These are phyloP conservation scores for Austrofundulus limnaeus DNA, from an alignment of 2,113 vertebrate species.

Conservation along the genomic window DNA sequence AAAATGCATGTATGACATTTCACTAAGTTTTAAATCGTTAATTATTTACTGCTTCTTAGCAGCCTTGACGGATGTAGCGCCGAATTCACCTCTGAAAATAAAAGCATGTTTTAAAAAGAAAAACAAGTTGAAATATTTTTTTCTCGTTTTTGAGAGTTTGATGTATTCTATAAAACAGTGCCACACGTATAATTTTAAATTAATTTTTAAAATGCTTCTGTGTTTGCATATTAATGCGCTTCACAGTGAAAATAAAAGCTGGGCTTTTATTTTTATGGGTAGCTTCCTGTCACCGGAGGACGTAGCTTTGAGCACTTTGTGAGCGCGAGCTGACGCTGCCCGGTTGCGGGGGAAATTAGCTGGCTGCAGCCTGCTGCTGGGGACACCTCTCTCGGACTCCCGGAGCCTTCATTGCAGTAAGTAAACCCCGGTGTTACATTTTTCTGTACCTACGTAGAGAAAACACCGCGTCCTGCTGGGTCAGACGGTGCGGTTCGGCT, in stretches of 20 bases:
- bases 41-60: slow-evolving; percentile 31
- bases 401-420: slow-evolving; percentile 74
- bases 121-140: too few relatives aligned
- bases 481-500: not conserved
- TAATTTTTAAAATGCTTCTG: too few relatives aligned
- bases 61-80: slow-evolving; percentile 26
- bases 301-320: not conserved
- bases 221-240: not conserved
- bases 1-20: slow-evolving; percentile 16
- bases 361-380: slow-evolving; percentile 66
- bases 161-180: rapidly evolving
- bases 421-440: slow-evolving; percentile 35
- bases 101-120: slow-evolving; percentile 22
- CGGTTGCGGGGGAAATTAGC: slow-evolving; percentile 64
- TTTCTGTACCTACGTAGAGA: not conserved
- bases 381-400: slow-evolving; percentile 58
- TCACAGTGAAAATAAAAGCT: rapidly evolving
- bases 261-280: slow-evolving; percentile 58
- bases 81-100: slow-evolving; percentile 39
- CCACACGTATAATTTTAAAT: not conserved
- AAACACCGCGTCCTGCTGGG: not conserved
- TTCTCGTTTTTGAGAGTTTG: not conserved
- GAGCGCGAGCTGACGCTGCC: slow-evolving; percentile 42
- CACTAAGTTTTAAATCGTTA: slow-evolving; percentile 49
- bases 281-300: not conserved